phyloP scores from a whole-genome alignment of 2,888 invertebrate species.

The Lycophotia porphyrea region DNA sequence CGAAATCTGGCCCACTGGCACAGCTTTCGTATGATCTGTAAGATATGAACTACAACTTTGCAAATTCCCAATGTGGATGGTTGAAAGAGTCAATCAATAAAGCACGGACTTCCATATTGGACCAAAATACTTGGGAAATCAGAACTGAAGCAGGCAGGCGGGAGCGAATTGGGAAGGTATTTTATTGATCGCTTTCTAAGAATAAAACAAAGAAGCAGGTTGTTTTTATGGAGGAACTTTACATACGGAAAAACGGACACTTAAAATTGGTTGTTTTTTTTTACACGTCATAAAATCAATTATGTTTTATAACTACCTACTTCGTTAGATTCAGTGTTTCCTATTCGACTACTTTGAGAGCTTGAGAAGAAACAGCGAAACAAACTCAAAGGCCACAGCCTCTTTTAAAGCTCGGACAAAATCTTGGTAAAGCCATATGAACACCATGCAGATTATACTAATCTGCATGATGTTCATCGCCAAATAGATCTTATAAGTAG shows the following conservation, averaged over 20 bases:
- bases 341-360: not conserved
- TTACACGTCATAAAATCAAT: not conserved
- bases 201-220: conserved; percentile 34
- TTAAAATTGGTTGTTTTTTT: too few relatives aligned
- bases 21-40: not conserved
- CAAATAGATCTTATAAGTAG: not conserved
- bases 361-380: not conserved
- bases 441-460: not conserved
- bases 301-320: not conserved
- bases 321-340: not conserved
- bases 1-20: not conserved
- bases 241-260: not conserved
- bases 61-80: not conserved
- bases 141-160: conserved; percentile 18
- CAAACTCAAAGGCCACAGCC: not conserved
- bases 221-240: conserved; percentile 11
- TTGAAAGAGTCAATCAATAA: conserved; percentile 8
- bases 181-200: conserved; percentile 51
- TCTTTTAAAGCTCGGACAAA: not conserved
- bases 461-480: too few relatives aligned
- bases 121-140: conserved; percentile 30
- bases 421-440: not conserved
- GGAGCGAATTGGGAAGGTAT: conserved; percentile 14
- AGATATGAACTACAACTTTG: not conserved
- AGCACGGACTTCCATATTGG: conserved; percentile 3